Evolutionary conservation across 2,888 invertebrate genomes (phyloP).

Genomic region (Spicauda simplicius): DNA sequence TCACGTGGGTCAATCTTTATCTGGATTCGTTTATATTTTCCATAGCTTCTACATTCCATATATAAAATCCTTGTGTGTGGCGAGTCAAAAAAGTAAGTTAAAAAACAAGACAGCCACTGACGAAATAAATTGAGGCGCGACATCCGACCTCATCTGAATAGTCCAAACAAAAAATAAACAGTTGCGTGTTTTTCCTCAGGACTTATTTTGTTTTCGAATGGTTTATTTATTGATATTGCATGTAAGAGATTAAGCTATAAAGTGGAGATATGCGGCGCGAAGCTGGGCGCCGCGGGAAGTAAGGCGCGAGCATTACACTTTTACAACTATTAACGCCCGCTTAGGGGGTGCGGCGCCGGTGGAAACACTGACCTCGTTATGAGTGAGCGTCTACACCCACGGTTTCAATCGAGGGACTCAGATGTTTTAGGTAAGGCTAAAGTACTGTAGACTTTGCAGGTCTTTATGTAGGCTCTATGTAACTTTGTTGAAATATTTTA

Average conservation of each 20-base stretch:
- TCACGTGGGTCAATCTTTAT: no score
- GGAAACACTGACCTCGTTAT: constrained; percentile 29
- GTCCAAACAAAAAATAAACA: constrained; percentile 44
- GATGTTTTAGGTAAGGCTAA: no score
- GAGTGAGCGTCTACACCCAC: background rate
- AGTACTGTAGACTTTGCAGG: no score
- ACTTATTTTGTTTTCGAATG: constrained; percentile 63
- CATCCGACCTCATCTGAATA: constrained; percentile 41
- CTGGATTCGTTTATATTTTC: no score
- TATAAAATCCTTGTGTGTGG: no score
- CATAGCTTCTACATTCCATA: no score
- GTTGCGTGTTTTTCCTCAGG: constrained; percentile 43
- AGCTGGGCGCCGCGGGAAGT: constrained; percentile 75
- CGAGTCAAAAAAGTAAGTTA: constrained; percentile 1
- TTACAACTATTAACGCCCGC: constrained; percentile 58
- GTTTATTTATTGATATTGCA: constrained; percentile 77
- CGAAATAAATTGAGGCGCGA: constrained; percentile 45
- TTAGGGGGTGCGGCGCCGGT: constrained; percentile 34
- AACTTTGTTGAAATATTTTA: no score
- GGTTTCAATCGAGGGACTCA: no score
- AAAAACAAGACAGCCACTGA: constrained; percentile 33
- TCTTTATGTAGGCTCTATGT: no score
- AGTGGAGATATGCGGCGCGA: constrained; percentile 64
- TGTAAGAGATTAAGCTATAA: constrained; percentile 81
- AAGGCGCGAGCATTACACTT: constrained; percentile 64